These are phyloP conservation scores for Tachysurus vachellii DNA, from an alignment of 2,113 vertebrate species.

Conservation along the genomic window DNA sequence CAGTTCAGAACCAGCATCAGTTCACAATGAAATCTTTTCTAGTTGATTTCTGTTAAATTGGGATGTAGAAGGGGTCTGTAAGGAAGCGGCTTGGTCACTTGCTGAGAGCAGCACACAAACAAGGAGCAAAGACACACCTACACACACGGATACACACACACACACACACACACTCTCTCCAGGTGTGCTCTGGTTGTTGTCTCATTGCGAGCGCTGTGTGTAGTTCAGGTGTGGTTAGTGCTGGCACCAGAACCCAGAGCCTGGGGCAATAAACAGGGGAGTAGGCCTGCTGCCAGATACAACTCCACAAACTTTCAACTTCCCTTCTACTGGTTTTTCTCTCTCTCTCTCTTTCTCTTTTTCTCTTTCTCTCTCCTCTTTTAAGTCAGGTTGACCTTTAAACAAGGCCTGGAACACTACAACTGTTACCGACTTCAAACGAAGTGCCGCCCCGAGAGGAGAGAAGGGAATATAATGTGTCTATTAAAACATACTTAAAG, in stretches of 20 bases:
- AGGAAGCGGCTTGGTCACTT: neutral
- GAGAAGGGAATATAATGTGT: constrained; percentile 68
- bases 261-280: constrained; percentile 78
- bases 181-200: constrained; percentile 46
- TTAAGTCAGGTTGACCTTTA: constrained; percentile 78
- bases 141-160: neutral
- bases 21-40: neutral
- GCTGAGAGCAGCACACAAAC: neutral
- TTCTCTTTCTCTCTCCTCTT: constrained; percentile 68
- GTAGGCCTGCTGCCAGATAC: constrained; percentile 78
- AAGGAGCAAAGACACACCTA: neutral
- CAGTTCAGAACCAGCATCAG: neutral
- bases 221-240: constrained; percentile 78
- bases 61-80: neutral
- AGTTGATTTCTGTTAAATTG: neutral
- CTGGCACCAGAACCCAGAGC: constrained; percentile 77
- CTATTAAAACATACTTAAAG: constrained; percentile 76
- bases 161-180: constrained; percentile 26
- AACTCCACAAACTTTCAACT: constrained; percentile 81
- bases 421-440: constrained; percentile 79
- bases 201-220: constrained; percentile 49
- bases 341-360: constrained; percentile 63
- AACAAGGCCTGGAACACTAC: constrained; percentile 77
- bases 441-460: constrained; percentile 39
- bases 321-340: constrained; percentile 70